Conservation (phyloP, 1,140 invertebrate genomes). For the Lepidurus arcticus region DNA sequence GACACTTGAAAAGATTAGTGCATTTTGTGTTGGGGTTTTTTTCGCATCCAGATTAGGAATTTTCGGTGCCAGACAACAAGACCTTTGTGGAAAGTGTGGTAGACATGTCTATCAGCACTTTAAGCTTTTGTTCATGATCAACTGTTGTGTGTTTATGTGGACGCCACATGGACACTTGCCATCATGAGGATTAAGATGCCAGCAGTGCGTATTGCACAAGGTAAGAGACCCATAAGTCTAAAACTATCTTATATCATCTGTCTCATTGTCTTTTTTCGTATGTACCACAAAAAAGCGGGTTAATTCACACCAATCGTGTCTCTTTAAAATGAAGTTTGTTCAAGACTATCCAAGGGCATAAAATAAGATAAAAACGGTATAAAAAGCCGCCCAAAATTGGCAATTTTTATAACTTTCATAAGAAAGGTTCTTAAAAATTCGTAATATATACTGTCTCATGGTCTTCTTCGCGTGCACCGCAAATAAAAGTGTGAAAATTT, state of each 20-base stretch:
- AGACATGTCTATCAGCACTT: slow-evolving; percentile 7
- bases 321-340: too few species aligned
- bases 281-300: too few species aligned
- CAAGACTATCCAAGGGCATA: too few species aligned
- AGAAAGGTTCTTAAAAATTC: too few species aligned
- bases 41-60: neutral
- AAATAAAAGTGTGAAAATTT: too few species aligned
- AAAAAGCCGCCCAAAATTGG: too few species aligned
- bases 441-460: too few species aligned
- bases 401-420: too few species aligned
- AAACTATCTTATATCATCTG: neutral
- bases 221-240: slow-evolving; percentile 50
- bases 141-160: slow-evolving; percentile 17
- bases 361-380: too few species aligned
- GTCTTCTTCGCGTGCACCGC: too few species aligned
- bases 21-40: neutral
- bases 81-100: neutral
- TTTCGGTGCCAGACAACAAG: neutral
- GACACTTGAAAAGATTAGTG: neutral
- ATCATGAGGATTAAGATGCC: slow-evolving; percentile 95
- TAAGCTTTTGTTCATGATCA: neutral
- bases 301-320: too few species aligned
- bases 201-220: slow-evolving; percentile 86
- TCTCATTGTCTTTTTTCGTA: neutral
- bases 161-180: slow-evolving; percentile 40